These are phyloP conservation scores for Noctuana brunneofusca DNA, from an alignment of 2,888 invertebrate species.

Conservation along the genomic window DNA sequence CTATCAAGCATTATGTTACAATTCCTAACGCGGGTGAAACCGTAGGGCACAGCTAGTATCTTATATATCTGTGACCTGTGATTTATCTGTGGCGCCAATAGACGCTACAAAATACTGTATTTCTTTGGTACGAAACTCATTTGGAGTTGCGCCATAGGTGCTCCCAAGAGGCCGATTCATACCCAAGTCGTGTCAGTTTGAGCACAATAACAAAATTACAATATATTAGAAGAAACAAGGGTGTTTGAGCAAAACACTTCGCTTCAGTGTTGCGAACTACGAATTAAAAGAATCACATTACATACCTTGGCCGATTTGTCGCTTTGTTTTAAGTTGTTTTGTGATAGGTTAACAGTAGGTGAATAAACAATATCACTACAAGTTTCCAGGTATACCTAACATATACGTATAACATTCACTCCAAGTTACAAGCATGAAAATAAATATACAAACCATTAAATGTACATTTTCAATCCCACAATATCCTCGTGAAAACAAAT, in stretches of 20 bases:
- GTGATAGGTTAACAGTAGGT: too few relatives aligned
- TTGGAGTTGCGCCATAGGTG: constrained; percentile 36
- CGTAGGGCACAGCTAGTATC: too few relatives aligned
- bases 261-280: background rate
- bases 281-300: background rate
- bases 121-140: constrained; percentile 34
- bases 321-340: background rate
- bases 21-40: too few relatives aligned
- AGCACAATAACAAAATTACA: constrained; percentile 21
- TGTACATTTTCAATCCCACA: background rate
- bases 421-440: too few relatives aligned
- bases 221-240: constrained; percentile 1
- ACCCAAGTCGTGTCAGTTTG: constrained; percentile 21
- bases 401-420: too few relatives aligned
- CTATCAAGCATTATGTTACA: too few relatives aligned
- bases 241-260: too few relatives aligned
- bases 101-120: constrained; percentile 13
- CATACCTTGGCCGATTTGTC: background rate
- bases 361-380: too few relatives aligned
- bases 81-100: background rate
- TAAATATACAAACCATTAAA: too few relatives aligned
- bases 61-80: background rate
- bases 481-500: background rate
- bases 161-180: constrained; percentile 20
- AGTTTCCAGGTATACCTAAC: too few relatives aligned